These are phyloP conservation scores for Ictalurus punctatus DNA, from an alignment of 2,113 vertebrate species.

Conservation along the genomic window DNA sequence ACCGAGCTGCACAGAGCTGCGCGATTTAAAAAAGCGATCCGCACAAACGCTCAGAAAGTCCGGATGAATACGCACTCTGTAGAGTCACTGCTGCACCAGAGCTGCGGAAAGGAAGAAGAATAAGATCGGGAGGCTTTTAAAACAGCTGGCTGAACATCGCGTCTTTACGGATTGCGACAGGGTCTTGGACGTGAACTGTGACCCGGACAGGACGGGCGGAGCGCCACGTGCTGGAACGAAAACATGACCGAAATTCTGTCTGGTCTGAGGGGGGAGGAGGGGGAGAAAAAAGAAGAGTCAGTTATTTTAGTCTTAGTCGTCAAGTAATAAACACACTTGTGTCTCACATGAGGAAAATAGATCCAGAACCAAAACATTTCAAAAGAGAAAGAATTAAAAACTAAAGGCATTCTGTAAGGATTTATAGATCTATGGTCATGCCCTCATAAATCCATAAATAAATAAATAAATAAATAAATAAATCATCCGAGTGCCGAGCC, in stretches of 20 bases:
- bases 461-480: background rate
- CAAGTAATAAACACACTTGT: background rate
- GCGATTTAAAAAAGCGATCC: background rate
- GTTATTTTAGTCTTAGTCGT: background rate
- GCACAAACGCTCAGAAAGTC: background rate
- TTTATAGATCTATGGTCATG: background rate
- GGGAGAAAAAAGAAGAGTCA: too few relatives aligned
- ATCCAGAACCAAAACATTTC: background rate
- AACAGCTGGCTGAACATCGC: background rate
- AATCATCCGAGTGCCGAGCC: background rate
- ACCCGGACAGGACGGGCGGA: conserved; percentile 1
- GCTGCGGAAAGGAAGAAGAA: background rate
- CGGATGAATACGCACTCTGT: background rate
- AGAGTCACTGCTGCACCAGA: background rate
- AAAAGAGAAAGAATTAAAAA: background rate
- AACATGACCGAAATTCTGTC: background rate
- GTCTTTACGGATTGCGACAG: background rate
- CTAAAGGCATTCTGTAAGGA: background rate
- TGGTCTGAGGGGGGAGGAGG: background rate
- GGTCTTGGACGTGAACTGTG: background rate
- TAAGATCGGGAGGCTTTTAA: background rate
- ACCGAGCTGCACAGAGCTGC: background rate
- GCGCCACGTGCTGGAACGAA: background rate
- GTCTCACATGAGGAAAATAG: background rate
- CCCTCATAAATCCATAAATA: background rate